Conservation (phyloP, 2,113 vertebrate species). For the Poeciliopsis turrubarensis region DNA sequence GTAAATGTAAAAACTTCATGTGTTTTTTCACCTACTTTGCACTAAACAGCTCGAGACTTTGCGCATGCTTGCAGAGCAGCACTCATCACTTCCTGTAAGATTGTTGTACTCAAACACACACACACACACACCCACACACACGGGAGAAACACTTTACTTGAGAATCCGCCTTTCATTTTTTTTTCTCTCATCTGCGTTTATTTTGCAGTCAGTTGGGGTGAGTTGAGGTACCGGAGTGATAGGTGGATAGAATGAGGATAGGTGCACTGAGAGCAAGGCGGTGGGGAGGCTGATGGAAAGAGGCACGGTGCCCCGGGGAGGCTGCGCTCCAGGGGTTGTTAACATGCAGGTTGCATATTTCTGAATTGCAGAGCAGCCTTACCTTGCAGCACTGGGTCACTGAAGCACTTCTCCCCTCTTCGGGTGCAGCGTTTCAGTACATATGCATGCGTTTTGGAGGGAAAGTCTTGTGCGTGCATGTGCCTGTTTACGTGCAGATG, state of each 20-base stretch:
- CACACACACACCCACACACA: not conserved
- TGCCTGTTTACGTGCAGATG: slow-evolving; percentile 10
- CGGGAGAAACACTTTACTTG: no score
- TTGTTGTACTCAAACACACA: not conserved
- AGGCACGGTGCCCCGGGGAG: slow-evolving; percentile 60
- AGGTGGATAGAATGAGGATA: slow-evolving; percentile 24
- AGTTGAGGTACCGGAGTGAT: slow-evolving; percentile 45
- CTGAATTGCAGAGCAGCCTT: slow-evolving; percentile 77
- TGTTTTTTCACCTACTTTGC: slow-evolving; percentile 57
- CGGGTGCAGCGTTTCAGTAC: slow-evolving; percentile 10
- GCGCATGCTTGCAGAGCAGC: slow-evolving; percentile 39
- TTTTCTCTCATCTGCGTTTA: slow-evolving; percentile 22
- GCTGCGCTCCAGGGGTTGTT: slow-evolving; percentile 75
- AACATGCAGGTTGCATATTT: slow-evolving; percentile 81
- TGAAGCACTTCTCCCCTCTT: slow-evolving; percentile 63
- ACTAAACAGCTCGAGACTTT: slow-evolving; percentile 47
- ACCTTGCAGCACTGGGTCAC: slow-evolving; percentile 67
- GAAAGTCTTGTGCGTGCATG: slow-evolving; percentile 28
- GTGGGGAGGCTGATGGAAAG: slow-evolving; percentile 41
- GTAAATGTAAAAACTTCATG: slow-evolving; percentile 63
- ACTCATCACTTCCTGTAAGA: not conserved
- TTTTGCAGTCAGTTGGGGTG: slow-evolving; percentile 42
- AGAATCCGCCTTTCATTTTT: not conserved
- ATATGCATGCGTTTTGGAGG: slow-evolving; percentile 4
- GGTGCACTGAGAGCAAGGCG: slow-evolving; percentile 13